Percentiles rank a stretch among this genome's conserved stretches.
phyloP scores from a whole-genome alignment of 2,888 invertebrate species.

The Mesorhabditis sp. region DNA sequence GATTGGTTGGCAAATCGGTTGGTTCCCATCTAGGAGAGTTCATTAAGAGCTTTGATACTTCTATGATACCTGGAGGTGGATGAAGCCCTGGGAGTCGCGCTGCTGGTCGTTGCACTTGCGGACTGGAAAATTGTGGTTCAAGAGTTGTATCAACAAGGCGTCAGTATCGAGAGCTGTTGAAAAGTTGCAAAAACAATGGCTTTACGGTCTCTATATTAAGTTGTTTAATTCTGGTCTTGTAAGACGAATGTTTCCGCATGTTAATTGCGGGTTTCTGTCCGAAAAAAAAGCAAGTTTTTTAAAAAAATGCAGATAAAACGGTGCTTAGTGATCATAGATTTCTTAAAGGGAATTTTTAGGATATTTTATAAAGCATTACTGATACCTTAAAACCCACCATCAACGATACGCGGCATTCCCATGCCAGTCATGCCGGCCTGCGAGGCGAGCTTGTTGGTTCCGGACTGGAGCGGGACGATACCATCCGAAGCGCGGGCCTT shows the following conservation, averaged over 20 bases:
- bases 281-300: neutral
- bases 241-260: neutral
- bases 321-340: too few relatives aligned
- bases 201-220: too few relatives aligned
- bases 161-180: too few relatives aligned
- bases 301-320: neutral
- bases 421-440: slow-evolving; percentile 65
- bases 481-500: slow-evolving; percentile 57
- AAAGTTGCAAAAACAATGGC: too few relatives aligned
- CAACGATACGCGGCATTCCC: slow-evolving; percentile 64
- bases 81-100: slow-evolving; percentile 57
- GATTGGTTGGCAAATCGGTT: slow-evolving; percentile 57
- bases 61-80: slow-evolving; percentile 51
- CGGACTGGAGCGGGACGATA: slow-evolving; percentile 65
- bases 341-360: too few relatives aligned
- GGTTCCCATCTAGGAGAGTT: slow-evolving; percentile 40
- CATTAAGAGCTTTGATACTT: slow-evolving; percentile 25
- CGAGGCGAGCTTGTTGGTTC: slow-evolving; percentile 63
- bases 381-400: slow-evolving; percentile 40
- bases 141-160: neutral
- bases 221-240: neutral
- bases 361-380: too few relatives aligned
- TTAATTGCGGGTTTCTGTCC: too few relatives aligned
- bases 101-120: slow-evolving; percentile 54
- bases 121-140: slow-evolving; percentile 29